Evolutionary conservation across 2,113 vertebrate species (phyloP), one percentile per base, ranked within the genome.

Genomic region (Arothron firmamentum): DNA sequence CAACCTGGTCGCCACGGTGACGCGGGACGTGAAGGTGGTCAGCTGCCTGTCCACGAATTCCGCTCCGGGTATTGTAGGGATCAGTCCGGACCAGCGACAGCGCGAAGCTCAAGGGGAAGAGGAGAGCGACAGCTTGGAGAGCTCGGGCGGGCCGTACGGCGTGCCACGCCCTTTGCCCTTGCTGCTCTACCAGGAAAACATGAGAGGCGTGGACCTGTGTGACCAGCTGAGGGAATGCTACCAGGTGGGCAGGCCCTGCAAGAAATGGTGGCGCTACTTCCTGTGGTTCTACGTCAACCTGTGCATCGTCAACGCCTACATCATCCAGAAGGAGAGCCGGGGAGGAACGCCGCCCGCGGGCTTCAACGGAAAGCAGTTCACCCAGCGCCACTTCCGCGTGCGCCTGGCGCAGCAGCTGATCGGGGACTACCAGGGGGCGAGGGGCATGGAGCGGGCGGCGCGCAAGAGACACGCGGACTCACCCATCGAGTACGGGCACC

Each of bases 231-330:
- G 92, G 52, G 90, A 91, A 41, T 92, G 90, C 86, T 93, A 93
- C 82, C 89, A 91, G 75, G 91, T 93, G 1, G 92, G 92, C 43
- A 74, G 91, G 64, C 90, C 92, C 0, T 90, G 90, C 43, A 92
- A 91, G 74, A 91, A 92, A 80, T 92, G 91, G 90, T 93, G 92
- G 92, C 90, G 91, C 78, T 92, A 91, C 81, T 91, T 93, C 68
- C 79, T 92, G 72, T 93, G 92, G 92, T 93, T 93, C 81, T 92
- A 92, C 51, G 86, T 93, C 23, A 93, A 93, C 31, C 70, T 92
- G 69, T 92, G 91, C 78, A 90, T 93, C 21, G 91, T 92, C 65
- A 90, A 93, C 19, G 90, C 92, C 48, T 92, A 92, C 77, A 75
- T 93, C 62, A 74, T 92, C 62, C 78, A 88, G 77, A 79, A 88